A percentile compares a stretch with the other conserved stretches of the same genome.
Evolutionary conservation across 2,888 invertebrate species (phyloP).

Genomic region (Polydrusus pterygomalis): DNA sequence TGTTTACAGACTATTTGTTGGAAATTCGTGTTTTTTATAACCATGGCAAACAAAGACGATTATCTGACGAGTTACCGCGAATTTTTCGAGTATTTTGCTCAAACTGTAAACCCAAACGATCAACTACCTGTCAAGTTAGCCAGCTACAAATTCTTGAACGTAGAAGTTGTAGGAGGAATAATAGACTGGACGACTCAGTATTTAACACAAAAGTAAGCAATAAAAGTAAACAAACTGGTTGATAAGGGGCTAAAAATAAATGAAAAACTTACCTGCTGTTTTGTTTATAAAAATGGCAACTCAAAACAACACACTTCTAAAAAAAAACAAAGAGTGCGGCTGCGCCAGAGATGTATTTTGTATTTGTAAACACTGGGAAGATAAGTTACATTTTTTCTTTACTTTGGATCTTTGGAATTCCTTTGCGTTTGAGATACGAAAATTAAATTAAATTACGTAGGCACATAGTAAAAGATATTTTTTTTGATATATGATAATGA

Average conservation of each 20-base stretch:
- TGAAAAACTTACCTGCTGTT: constrained; percentile 24
- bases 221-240: constrained; percentile 15
- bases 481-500: not conserved
- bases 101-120: constrained; percentile 81
- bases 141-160: constrained; percentile 80
- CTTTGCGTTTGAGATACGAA: not conserved
- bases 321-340: constrained; percentile 31
- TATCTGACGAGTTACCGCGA: constrained; percentile 81
- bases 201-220: constrained; percentile 83
- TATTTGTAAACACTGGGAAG: constrained; percentile 40
- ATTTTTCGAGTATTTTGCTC: constrained; percentile 83
- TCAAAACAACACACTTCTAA: constrained; percentile 10
- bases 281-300: constrained; percentile 28
- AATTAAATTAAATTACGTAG: not conserved
- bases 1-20: not conserved
- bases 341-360: constrained; percentile 38
- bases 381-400: constrained; percentile 26
- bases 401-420: not conserved
- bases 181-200: constrained; percentile 86
- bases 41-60: constrained; percentile 77
- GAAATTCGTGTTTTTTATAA: not conserved
- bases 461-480: too few species aligned
- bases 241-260: constrained; percentile 22
- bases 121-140: constrained; percentile 84
- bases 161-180: constrained; percentile 84